These are phyloP conservation scores for Diadromus collaris DNA, from an alignment of 2,888 invertebrate species.

Conservation along the genomic window DNA sequence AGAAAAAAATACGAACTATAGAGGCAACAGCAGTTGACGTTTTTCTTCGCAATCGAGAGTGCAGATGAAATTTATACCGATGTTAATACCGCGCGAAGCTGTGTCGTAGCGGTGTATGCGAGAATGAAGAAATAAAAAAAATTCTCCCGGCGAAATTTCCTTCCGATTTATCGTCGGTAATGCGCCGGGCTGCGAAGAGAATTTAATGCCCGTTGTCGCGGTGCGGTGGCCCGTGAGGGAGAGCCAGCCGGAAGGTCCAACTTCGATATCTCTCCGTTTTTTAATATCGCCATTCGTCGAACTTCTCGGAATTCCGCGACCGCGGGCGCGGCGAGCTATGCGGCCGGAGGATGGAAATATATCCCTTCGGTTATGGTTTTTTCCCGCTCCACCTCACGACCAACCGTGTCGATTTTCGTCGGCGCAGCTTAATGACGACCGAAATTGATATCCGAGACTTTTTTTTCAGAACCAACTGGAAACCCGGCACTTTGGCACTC, in stretches of 20 bases:
- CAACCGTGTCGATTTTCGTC: slow-evolving; percentile 12
- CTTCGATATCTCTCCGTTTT: slow-evolving; percentile 41
- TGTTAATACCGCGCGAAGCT: slow-evolving; percentile 32
- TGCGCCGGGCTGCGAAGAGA: slow-evolving; percentile 41
- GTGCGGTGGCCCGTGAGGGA: slow-evolving; percentile 8
- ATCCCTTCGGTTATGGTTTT: not conserved
- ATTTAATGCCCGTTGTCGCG: slow-evolving; percentile 55
- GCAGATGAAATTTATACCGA: slow-evolving; percentile 22
- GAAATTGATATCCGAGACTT: slow-evolving; percentile 11
- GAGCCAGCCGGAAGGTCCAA: slow-evolving; percentile 33
- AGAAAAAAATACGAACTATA: not conserved
- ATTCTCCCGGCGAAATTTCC: slow-evolving; percentile 41
- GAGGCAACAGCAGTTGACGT: not conserved
- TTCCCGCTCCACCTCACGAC: not conserved
- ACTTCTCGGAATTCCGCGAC: slow-evolving; percentile 50
- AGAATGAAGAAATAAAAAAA: not conserved
- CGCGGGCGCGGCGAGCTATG: slow-evolving; percentile 4
- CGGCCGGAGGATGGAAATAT: slow-evolving; percentile 33
- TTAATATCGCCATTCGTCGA: slow-evolving; percentile 49
- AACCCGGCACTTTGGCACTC: slow-evolving; percentile 18
- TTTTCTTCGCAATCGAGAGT: slow-evolving; percentile 16
- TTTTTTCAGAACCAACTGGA: not conserved
- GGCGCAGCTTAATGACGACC: not conserved
- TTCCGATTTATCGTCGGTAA: slow-evolving; percentile 51
- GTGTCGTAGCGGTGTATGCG: slow-evolving; percentile 11